phyloP scores from a whole-genome alignment of 1,140 invertebrate genomes.

The Meloidogyne floridensis region DNA sequence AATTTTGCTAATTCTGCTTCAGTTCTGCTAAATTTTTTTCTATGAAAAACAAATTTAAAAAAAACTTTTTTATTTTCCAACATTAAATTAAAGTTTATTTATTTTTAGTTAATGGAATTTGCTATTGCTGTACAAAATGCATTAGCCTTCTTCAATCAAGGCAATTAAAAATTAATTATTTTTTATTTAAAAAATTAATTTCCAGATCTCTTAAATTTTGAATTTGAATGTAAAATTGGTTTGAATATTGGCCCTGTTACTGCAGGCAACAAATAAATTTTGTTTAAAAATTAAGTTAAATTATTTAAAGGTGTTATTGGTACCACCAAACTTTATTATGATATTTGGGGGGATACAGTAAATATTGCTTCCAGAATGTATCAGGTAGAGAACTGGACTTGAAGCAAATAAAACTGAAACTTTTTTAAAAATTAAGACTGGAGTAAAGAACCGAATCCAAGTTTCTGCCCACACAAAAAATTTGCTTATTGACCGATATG shows the following conservation, averaged over 20 bases:
- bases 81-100: conserved; percentile 10
- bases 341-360: conserved; percentile 79
- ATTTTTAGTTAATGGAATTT: conserved; percentile 62
- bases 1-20: too few relatives aligned
- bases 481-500: conserved; percentile 63
- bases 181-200: neutral
- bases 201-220: conserved; percentile 61
- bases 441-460: conserved; percentile 71
- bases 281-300: neutral
- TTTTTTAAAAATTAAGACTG: neutral
- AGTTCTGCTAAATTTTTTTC: too few relatives aligned
- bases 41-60: neutral
- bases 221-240: conserved; percentile 64
- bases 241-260: conserved; percentile 65
- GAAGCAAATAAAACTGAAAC: neutral
- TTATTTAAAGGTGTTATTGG: conserved; percentile 76
- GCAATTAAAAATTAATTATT: neutral
- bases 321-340: conserved; percentile 91
- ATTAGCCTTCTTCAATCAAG: conserved; percentile 59
- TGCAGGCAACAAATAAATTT: conserved; percentile 33
- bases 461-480: conserved; percentile 69
- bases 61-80: conserved; percentile 11
- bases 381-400: conserved; percentile 71
- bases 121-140: conserved; percentile 61
- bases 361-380: conserved; percentile 95